phyloP scores from a whole-genome alignment of 2,888 invertebrate species.

The Rhimphoctona megacephalus region DNA sequence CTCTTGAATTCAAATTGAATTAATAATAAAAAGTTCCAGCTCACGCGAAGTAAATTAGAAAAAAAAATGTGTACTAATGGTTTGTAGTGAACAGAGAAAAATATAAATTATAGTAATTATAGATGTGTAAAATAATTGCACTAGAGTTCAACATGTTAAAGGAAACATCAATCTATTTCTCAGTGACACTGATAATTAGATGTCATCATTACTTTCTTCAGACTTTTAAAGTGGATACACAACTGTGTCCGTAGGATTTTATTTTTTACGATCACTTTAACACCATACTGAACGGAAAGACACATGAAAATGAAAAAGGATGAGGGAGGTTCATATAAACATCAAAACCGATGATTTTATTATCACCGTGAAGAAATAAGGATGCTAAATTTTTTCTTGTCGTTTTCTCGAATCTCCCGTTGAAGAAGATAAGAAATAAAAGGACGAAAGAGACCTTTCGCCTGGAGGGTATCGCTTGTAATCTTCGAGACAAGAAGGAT shows the following conservation, averaged over 20 bases:
- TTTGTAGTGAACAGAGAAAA: background rate
- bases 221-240: background rate
- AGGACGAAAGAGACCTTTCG: conserved; percentile 6
- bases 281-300: conserved; percentile 13
- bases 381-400: conserved; percentile 6
- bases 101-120: background rate
- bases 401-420: conserved; percentile 5
- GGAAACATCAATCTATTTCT: too few species aligned
- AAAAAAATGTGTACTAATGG: background rate
- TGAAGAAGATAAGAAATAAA: conserved; percentile 31
- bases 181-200: too few species aligned
- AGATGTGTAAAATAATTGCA: background rate
- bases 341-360: conserved; percentile 39
- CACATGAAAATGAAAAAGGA: background rate
- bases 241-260: background rate
- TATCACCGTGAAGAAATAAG: background rate
- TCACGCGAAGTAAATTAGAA: background rate
- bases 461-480: conserved; percentile 28
- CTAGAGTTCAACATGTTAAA: too few species aligned
- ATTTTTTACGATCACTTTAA: background rate
- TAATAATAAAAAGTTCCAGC: background rate
- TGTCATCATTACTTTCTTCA: background rate
- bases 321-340: conserved; percentile 21
- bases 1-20: background rate
- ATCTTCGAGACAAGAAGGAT: conserved; percentile 41